A percentile compares a stretch with the other conserved stretches of the same genome.
phyloP scores from a whole-genome alignment of 2,888 invertebrate genomes.

The Thecocarcelia acutangulata region DNA sequence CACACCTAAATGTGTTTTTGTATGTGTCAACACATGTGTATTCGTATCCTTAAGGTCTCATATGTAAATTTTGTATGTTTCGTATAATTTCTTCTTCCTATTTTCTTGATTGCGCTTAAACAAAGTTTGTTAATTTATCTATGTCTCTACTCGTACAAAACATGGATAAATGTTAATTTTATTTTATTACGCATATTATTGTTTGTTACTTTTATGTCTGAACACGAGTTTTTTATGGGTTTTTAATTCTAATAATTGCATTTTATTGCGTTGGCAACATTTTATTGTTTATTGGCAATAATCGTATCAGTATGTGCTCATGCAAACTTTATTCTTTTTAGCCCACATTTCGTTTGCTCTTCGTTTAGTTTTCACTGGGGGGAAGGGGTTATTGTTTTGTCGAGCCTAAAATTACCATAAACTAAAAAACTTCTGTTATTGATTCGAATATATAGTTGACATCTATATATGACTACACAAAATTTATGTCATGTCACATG shows the following conservation, averaged over 20 bases:
- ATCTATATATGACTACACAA: constrained; percentile 40
- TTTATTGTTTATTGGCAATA: constrained; percentile 72
- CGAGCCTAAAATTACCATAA: constrained; percentile 52
- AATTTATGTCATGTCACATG: no score
- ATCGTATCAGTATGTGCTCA: constrained; percentile 52
- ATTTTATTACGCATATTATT: constrained; percentile 24
- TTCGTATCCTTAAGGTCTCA: constrained; percentile 35
- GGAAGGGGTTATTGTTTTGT: constrained; percentile 3
- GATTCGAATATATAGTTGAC: constrained; percentile 67
- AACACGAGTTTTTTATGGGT: constrained; percentile 70
- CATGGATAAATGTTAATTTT: constrained; percentile 5
- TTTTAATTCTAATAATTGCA: constrained; percentile 72
- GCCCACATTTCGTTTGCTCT: neutral
- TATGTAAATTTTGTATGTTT: constrained; percentile 56
- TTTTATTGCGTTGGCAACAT: constrained; percentile 72
- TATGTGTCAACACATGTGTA: constrained; percentile 6
- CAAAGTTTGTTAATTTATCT: constrained; percentile 62
- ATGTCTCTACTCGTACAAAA: constrained; percentile 29
- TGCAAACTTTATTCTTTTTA: constrained; percentile 1
- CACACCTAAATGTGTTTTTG: neutral
- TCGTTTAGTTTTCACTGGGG: neutral
- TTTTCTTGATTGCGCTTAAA: constrained; percentile 12
- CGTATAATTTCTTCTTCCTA: neutral
- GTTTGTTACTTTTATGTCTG: constrained; percentile 35
- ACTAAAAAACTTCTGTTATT: constrained; percentile 62